Percentiles rank a stretch among this genome's conserved stretches.
phyloP scores from a whole-genome alignment of 2,113 vertebrate genomes.

The Malurus alboscapulatus region DNA sequence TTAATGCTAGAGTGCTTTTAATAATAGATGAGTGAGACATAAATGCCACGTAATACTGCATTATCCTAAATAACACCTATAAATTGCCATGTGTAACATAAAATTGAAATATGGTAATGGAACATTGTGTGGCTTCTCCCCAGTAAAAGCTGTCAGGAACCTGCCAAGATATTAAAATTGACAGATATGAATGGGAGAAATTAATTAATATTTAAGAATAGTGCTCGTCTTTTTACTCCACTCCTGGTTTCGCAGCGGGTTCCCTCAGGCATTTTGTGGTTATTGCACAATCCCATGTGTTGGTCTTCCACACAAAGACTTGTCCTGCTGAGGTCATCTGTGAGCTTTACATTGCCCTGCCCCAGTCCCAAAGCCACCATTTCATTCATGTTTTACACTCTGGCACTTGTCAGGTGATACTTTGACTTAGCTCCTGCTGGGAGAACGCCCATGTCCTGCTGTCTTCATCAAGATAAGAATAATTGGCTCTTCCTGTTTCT shows the following conservation, averaged over 20 bases:
- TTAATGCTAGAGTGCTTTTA: slow-evolving; percentile 63
- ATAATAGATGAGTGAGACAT: slow-evolving; percentile 70
- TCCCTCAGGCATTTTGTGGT: neutral
- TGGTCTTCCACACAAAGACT: neutral
- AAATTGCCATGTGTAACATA: slow-evolving; percentile 61
- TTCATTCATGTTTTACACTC: neutral
- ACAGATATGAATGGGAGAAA: slow-evolving; percentile 33
- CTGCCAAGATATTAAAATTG: slow-evolving; percentile 46
- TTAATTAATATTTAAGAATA: slow-evolving; percentile 64
- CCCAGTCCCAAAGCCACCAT: neutral
- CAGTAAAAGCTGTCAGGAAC: slow-evolving; percentile 44
- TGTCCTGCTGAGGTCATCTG: neutral
- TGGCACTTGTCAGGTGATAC: neutral
- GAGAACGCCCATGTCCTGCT: rapidly evolving
- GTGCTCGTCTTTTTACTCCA: slow-evolving; percentile 31
- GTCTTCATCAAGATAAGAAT: neutral
- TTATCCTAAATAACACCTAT: slow-evolving; percentile 70
- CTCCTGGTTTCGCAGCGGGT: slow-evolving; percentile 8
- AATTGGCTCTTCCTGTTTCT: neutral
- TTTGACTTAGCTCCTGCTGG: neutral
- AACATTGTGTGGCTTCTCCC: slow-evolving; percentile 54
- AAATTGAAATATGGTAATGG: slow-evolving; percentile 78
- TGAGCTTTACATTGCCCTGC: neutral
- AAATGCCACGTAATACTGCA: slow-evolving; percentile 59
- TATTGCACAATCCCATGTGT: neutral